Evolutionary conservation across 2,888 invertebrate species (phyloP).

Genomic region (Pycnomerus fuliginosus): DNA sequence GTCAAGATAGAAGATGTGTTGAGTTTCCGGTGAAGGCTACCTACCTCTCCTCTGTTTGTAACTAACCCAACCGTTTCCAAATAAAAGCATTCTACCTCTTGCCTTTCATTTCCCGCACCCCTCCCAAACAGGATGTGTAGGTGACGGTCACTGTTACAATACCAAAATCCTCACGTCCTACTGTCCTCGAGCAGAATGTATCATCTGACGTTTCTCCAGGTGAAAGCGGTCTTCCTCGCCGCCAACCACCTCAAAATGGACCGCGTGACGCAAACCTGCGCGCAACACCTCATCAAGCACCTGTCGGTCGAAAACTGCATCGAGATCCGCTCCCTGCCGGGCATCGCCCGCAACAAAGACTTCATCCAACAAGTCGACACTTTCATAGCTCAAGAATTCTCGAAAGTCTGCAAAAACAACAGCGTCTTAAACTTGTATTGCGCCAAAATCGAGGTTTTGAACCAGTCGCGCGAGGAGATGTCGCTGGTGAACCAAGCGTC

Average conservation of each 20-base stretch:
- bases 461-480: slow-evolving; percentile 70
- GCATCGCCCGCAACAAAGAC: slow-evolving; percentile 58
- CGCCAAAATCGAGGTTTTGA: slow-evolving; percentile 72
- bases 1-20: too few relatives aligned
- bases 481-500: slow-evolving; percentile 59
- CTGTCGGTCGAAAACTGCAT: slow-evolving; percentile 62
- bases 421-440: slow-evolving; percentile 66
- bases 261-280: slow-evolving; percentile 70
- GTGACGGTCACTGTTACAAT: too few relatives aligned
- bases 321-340: slow-evolving; percentile 62
- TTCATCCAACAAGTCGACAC: slow-evolving; percentile 67
- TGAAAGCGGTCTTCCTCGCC: slow-evolving; percentile 78
- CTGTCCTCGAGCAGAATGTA: too few relatives aligned
- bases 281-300: slow-evolving; percentile 66
- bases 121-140: too few relatives aligned
- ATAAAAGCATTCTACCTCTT: too few relatives aligned
- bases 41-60: too few relatives aligned
- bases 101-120: too few relatives aligned
- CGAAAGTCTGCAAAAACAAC: slow-evolving; percentile 63
- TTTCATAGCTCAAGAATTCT: slow-evolving; percentile 70
- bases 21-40: too few relatives aligned
- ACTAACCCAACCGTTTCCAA: too few relatives aligned
- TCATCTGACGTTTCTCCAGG: too few relatives aligned
- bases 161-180: too few relatives aligned
- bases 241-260: slow-evolving; percentile 77